Evolutionary conservation across 92 coral and sea anemone genomes (phyloP).

Genomic region (Pocillopora meandrina): DNA sequence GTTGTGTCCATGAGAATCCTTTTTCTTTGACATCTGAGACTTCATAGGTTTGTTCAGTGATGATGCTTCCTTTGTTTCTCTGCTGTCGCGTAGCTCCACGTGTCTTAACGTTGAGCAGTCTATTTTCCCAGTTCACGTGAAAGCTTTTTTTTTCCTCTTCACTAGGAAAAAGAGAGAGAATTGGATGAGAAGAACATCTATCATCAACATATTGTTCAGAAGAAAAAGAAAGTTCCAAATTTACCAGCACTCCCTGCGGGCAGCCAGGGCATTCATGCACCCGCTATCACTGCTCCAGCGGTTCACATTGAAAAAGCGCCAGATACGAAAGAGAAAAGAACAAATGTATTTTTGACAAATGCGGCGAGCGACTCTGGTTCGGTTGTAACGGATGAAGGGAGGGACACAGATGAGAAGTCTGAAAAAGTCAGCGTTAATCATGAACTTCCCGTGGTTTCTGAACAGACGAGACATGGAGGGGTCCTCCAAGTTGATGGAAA

Average conservation of each 20-base stretch:
- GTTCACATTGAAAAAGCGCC: slow-evolving; percentile 23
- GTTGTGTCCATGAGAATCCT: too few relatives aligned
- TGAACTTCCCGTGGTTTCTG: slow-evolving; percentile 30
- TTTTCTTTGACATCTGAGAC: too few relatives aligned
- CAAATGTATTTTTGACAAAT: slow-evolving; percentile 72
- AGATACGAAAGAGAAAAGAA: slow-evolving; percentile 45
- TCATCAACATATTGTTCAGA: slow-evolving; percentile 75
- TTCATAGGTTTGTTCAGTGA: too few relatives aligned
- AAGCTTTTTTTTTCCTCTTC: background rate
- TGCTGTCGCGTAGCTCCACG: too few relatives aligned
- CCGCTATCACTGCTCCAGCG: slow-evolving; percentile 25
- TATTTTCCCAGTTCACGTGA: background rate
- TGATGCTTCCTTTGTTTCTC: too few relatives aligned
- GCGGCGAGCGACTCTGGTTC: slow-evolving; percentile 73
- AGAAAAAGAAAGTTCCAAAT: slow-evolving; percentile 65
- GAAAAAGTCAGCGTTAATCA: slow-evolving; percentile 8
- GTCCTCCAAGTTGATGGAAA: slow-evolving; percentile 43
- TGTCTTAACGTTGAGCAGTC: too few relatives aligned
- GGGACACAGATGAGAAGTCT: background rate
- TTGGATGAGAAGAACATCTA: slow-evolving; percentile 86
- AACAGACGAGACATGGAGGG: slow-evolving; percentile 19
- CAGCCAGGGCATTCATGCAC: slow-evolving; percentile 33
- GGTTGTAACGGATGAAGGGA: slow-evolving; percentile 44
- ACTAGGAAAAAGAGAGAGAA: slow-evolving; percentile 84
- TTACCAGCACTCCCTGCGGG: slow-evolving; percentile 73